Base-by-base conservation (phyloP, 2,888 invertebrate species). In the Endotricha flammealis region DNA sequence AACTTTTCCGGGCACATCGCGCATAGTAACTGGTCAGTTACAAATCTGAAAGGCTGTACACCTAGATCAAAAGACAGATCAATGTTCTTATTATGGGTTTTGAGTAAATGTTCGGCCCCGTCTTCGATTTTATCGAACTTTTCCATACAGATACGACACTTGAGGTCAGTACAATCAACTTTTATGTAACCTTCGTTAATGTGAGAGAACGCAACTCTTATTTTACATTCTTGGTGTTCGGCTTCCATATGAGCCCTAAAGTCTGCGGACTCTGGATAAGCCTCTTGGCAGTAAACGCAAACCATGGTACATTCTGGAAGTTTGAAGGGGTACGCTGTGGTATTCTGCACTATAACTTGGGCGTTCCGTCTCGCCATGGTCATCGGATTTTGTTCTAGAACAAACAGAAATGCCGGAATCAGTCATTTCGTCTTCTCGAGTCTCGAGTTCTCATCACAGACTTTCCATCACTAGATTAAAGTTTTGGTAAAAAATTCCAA, bases 371-470 rank as follows among this genome's bases (percentile, higher is more conserved):
- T 70, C 49, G 72, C 65, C 63, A 63, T 52, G 63, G 58, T 42
- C 65, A 72, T 64, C 61, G 63, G 62, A 65, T 68, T 64, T 60
- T 54, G 44, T 54, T 70, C 78, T 80, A 80, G 69, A 80, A 80
- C 79, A 78, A 77, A 80, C 57, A 69, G 65, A 73, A 64, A 65
- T 48, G n/a, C 53, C 51, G 9, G 53, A 10, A 11, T 31, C 31
- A 31, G 31, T 31, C 31, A 22, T 31, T 22, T 22, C 29, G 29
- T 29, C 8, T 7, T 17, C 14, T 11, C 13, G 16, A 16, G 6
- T 6, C 16, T 4, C 4, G 16, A 3, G 6, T 6, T 16, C 2
- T 7, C 2, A 20, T n/a, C n/a, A n/a, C n/a, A n/a, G n/a, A n/a
- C n/a, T n/a, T n/a, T n/a, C n/a, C n/a, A n/a, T n/a, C n/a, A n/a